phyloP scores from a whole-genome alignment of 2,113 vertebrate species.

The Pseudorectes ferrugineus region DNA sequence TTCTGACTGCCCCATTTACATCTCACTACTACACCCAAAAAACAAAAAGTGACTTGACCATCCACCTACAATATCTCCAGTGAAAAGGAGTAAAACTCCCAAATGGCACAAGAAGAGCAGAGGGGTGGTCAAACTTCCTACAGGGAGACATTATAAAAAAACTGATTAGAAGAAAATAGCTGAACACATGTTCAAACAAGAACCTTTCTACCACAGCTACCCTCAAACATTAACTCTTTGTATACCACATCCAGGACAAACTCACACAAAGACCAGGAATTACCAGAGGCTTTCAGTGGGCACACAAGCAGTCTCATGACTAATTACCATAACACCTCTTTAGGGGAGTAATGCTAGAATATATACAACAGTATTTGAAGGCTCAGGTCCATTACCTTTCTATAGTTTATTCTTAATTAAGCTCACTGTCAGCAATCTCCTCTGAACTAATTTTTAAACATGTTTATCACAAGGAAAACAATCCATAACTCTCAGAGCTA shows the following conservation, averaged over 20 bases:
- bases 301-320: not conserved
- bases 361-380: not conserved
- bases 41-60: not conserved
- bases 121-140: not conserved
- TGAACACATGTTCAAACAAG: not conserved
- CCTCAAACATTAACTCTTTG: not conserved
- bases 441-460: not conserved
- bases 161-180: not conserved
- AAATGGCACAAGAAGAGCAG: not conserved
- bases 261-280: accelerated
- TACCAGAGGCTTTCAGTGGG: not conserved
- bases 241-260: not conserved
- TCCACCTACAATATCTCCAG: not conserved
- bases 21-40: not conserved
- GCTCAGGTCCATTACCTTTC: not conserved
- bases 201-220: not conserved
- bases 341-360: not conserved
- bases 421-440: accelerated
- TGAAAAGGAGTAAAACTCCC: not conserved
- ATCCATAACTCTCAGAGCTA: not conserved
- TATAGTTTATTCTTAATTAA: not conserved
- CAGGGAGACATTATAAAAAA: not conserved
- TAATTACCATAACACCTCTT: not conserved
- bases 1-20: not conserved
- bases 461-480: not conserved